A percentile compares a stretch with the other conserved stretches of the same genome.
Evolutionary conservation across 2,113 vertebrate species (phyloP).

Genomic region (Seriola rivoliana): DNA sequence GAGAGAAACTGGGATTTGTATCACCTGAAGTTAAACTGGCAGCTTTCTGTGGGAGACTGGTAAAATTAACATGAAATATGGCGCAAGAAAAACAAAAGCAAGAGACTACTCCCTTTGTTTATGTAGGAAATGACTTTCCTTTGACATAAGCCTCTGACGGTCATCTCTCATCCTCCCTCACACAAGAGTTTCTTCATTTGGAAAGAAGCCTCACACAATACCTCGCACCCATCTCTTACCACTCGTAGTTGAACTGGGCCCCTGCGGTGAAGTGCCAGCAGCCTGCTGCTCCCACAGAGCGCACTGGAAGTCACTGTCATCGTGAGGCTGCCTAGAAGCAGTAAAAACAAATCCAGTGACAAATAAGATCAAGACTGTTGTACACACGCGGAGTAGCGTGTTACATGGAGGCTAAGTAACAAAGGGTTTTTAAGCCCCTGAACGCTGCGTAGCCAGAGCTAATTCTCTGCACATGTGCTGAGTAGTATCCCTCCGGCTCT

Average conservation of each 20-base stretch:
- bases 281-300: slow-evolving; percentile 33
- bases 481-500: slow-evolving; percentile 66
- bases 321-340: slow-evolving; percentile 22
- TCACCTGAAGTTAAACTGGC: neutral
- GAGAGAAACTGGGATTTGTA: neutral
- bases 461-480: slow-evolving; percentile 77
- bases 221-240: slow-evolving; percentile 22
- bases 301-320: slow-evolving; percentile 33
- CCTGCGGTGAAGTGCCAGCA: slow-evolving; percentile 30
- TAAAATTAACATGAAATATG: slow-evolving; percentile 24
- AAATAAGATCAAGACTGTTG: slow-evolving; percentile 60
- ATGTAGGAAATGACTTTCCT: slow-evolving; percentile 51
- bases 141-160: slow-evolving; percentile 54
- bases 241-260: slow-evolving; percentile 40
- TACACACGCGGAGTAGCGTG: slow-evolving; percentile 26
- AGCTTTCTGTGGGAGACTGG: neutral
- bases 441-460: slow-evolving; percentile 46
- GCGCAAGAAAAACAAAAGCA: slow-evolving; percentile 60
- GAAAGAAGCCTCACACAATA: slow-evolving; percentile 16
- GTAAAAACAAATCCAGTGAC: slow-evolving; percentile 50
- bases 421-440: slow-evolving; percentile 50
- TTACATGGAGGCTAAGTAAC: slow-evolving; percentile 52
- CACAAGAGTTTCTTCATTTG: slow-evolving; percentile 31
- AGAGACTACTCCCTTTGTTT: slow-evolving; percentile 56
- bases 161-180: slow-evolving; percentile 31